Evolutionary conservation across 1,140 invertebrate species (phyloP).

Genomic region (Linepithema humile): DNA sequence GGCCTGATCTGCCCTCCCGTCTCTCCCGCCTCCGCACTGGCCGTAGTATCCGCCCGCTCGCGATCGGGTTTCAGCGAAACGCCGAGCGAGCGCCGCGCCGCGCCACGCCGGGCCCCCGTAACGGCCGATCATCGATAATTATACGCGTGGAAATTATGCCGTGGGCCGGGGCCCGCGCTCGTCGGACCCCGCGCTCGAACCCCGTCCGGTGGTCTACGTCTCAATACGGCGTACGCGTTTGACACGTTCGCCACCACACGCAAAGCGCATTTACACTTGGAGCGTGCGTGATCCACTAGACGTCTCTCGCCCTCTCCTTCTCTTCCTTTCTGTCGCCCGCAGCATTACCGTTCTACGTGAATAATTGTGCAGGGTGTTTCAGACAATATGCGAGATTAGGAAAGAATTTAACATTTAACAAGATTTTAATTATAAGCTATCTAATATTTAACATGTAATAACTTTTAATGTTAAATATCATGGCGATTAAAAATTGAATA

Average conservation of each 20-base stretch:
- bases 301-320: neutral
- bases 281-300: conserved; percentile 36
- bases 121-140: conserved; percentile 69
- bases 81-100: neutral
- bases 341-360: neutral
- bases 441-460: neutral
- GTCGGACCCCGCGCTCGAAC: conserved; percentile 7
- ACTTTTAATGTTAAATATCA: neutral
- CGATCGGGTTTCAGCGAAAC: conserved; percentile 43
- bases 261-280: conserved; percentile 50
- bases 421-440: neutral
- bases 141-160: conserved; percentile 70
- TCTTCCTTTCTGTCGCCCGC: neutral
- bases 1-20: conserved; percentile 1
- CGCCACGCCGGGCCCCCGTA: conserved; percentile 2
- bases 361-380: neutral
- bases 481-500: neutral
- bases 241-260: conserved; percentile 42
- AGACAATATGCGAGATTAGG: neutral
- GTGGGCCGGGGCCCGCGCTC: conserved; percentile 33
- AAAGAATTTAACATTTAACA: neutral
- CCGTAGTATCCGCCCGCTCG: conserved; percentile 21
- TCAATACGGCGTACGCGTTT: conserved; percentile 59
- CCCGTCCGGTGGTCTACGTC: conserved; percentile 71
- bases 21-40: neutral